Evolutionary conservation across 2,113 vertebrate genomes (phyloP).

Genomic region (Rattus rattus): DNA sequence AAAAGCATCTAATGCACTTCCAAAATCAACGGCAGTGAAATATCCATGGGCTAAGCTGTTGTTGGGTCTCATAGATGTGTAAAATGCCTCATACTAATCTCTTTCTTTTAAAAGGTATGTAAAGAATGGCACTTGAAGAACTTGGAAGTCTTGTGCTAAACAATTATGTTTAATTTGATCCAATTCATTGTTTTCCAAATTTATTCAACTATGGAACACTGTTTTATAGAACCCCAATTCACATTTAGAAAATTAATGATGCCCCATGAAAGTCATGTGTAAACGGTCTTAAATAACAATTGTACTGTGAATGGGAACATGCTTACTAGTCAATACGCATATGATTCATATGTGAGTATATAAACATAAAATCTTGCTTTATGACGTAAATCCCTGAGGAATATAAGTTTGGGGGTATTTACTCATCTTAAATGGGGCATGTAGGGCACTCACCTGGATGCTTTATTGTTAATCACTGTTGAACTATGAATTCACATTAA

Average conservation of each 20-base stretch:
- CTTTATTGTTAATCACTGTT: not conserved
- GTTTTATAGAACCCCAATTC: slow-evolving; percentile 55
- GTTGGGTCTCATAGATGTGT: not conserved
- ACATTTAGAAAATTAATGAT: slow-evolving; percentile 46
- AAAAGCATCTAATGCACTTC: not conserved
- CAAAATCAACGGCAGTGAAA: not conserved
- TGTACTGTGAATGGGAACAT: slow-evolving; percentile 5
- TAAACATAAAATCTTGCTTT: not conserved
- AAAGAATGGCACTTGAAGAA: not conserved
- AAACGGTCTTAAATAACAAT: slow-evolving; percentile 29
- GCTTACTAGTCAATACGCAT: not conserved
- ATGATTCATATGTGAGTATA: not conserved
- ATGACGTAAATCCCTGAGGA: not conserved
- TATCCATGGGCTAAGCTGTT: not conserved
- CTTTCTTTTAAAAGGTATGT: not conserved
- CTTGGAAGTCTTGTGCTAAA: not conserved
- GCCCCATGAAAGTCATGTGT: not conserved
- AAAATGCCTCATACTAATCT: not conserved
- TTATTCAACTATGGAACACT: not conserved
- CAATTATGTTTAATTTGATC: slow-evolving; percentile 1
- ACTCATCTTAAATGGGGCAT: not conserved
- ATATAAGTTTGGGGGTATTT: not conserved
- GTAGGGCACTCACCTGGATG: not conserved
- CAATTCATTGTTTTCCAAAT: not conserved
- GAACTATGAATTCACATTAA: not conserved